These are phyloP conservation scores for Aramus guarauna DNA, from an alignment of 2,113 vertebrate species.

Conservation along the genomic window DNA sequence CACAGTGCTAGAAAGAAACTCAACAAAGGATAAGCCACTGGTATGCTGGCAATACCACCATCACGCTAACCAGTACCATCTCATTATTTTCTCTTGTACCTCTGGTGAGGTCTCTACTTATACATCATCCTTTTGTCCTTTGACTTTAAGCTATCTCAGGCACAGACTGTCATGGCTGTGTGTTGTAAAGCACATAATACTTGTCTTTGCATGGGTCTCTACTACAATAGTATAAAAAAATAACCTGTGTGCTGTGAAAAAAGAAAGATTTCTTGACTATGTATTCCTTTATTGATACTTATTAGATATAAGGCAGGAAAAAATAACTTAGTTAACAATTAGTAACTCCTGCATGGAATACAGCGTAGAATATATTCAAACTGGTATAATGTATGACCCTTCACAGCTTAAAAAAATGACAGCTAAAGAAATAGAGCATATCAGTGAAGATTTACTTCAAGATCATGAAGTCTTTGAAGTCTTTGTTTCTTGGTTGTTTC, in stretches of 20 bases:
- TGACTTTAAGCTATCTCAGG: not conserved
- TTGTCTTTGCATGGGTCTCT: not conserved
- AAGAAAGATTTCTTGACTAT: not conserved
- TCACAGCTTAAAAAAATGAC: not conserved
- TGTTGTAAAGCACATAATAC: not conserved
- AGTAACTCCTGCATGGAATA: not conserved
- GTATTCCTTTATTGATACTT: not conserved
- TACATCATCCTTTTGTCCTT: not conserved
- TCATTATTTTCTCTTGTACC: not conserved
- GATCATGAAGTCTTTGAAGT: not conserved
- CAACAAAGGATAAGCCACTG: not conserved
- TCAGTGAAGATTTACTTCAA: not conserved
- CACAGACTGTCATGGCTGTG: not conserved
- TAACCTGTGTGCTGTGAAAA: not conserved
- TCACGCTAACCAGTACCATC: not conserved
- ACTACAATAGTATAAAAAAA: not conserved
- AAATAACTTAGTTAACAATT: not conserved
- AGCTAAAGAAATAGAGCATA: not conserved
- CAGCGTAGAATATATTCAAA: not conserved
- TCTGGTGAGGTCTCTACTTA: not conserved
- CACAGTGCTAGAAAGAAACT: not conserved
- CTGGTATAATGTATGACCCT: not conserved
- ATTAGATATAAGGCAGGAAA: not conserved
- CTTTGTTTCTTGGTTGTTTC: not conserved
- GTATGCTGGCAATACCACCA: not conserved